Evolutionary conservation across 2,888 invertebrate genomes (phyloP), one percentile per base, ranked within the genome.

Genomic region (Incurvaria masculella): DNA sequence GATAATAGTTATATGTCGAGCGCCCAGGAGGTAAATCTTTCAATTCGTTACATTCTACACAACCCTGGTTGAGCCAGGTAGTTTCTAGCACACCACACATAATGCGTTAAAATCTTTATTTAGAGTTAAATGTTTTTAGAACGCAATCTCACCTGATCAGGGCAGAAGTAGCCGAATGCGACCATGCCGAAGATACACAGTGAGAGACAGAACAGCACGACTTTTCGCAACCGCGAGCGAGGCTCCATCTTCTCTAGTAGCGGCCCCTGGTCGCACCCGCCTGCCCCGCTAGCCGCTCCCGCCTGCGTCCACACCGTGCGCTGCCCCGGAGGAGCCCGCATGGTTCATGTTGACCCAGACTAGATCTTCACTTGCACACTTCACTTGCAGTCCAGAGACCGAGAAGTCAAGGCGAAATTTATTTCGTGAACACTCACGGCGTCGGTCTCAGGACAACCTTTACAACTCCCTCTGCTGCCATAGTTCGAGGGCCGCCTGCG

Each of bases 151-250:
- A 89, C 88, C 81, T 90, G 89, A 69, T 93, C 92, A 55, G 91
- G 91, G 67, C 92, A 93, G 65, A 92, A 92, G 71, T 92, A 93
- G 62, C 93, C 92, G 68, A 93, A 89, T 61, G 91, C 93, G 59
- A 94, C 85, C 71, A 93, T 91, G 57, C 93, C 91, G 66, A 89
- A 88, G 55, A 93, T 81, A 57, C 91, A 89, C 63, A 93, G 81
- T 60, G 88, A 82, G 63, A 92, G 81, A 76, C 92, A 92, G 72
- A 92, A 83, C 63, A 90, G 81, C 64, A 88, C 87, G 67, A 91
- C 85, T 79, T 87, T 86, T 66, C 89, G 86, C 65, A 91, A 81
- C 73, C 85, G 87, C 61, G 89, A 86, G 74, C 88, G 85, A 64
- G 89, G 86, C 82, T 91, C 91, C 91, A 91, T 91, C 83, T 87